Base-by-base conservation (phyloP, 1,140 invertebrate genomes). In the Rhagoletis zephyria region DNA sequence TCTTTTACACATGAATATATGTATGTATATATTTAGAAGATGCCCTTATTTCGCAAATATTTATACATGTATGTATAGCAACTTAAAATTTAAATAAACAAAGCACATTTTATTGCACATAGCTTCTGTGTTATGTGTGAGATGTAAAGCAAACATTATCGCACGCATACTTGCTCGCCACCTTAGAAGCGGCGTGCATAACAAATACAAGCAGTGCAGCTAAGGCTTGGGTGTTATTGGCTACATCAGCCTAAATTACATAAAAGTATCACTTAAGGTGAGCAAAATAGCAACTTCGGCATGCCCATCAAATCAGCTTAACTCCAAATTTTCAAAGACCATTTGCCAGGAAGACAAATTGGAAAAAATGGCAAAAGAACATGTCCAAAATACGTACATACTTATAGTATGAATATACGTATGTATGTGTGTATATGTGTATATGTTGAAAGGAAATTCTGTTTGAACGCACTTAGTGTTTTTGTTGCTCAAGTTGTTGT, bases 201-300 rank as follows among this genome's bases (percentile, higher is more conserved):
- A 74, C 67, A 74, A 16, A 6, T 30, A 30, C 30, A 30, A 16
- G 16, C 67, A 74, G 45, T 74, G 1, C 40, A 48, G 67, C 67
- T 45, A 74, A 74, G 16, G n/a, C 40, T 45, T 42, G 45, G 10
- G 12, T 45, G 67, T 45, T 45, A 74, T 48, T 74, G 67, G 42
- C 67, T 45, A 74, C 42, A 74, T 74, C 67, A 48, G 3, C 67
- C 67, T 74, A 74, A 74, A 74, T 74, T 74, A 74, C 14, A 48
- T 74, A 48, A 74, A 40, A 74, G 12, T 16, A 74, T 74, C 67
- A n/a, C 67, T 74, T 45, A 74, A 16, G 40, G 40, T 12, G 4
- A 16, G 40, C 14, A n/a, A 14, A 48, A 16, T 16, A 14, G 42
- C 67, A 74, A 9, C 67, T 74, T 12, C 3, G 67, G 14, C 40